Percentiles rank a stretch among this genome's conserved stretches.
Conservation (phyloP, 1,140 invertebrate species). For the Ostrea edulis region DNA sequence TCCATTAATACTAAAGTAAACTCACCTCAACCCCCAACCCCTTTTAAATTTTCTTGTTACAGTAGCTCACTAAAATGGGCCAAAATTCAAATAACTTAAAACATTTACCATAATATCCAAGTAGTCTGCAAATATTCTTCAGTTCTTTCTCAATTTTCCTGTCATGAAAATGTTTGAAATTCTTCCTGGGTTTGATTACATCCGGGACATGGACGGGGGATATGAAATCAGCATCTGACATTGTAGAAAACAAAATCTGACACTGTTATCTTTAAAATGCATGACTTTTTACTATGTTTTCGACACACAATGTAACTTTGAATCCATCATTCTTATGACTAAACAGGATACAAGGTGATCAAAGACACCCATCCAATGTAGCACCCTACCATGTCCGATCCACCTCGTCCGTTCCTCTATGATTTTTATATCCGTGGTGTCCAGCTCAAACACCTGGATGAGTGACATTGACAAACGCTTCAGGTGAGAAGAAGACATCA, state of each 20-base stretch:
- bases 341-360: neutral
- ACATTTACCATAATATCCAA: constrained; percentile 68
- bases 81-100: constrained; percentile 28
- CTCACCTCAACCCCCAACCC: too few species aligned
- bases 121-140: constrained; percentile 56
- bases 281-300: neutral
- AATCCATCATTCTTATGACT: neutral
- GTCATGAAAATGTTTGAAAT: constrained; percentile 70
- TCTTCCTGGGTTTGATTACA: constrained; percentile 65
- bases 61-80: neutral
- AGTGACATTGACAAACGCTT: constrained; percentile 66
- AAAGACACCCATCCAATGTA: neutral
- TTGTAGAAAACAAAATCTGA: neutral
- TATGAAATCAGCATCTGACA: constrained; percentile 23
- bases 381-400: constrained; percentile 62
- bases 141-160: constrained; percentile 62
- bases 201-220: neutral
- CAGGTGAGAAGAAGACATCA: constrained; percentile 68
- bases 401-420: constrained; percentile 66
- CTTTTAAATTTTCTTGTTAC: too few species aligned
- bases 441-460: constrained; percentile 70
- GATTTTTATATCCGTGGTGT: constrained; percentile 70
- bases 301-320: neutral
- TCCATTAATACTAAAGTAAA: too few species aligned
- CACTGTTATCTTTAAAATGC: neutral